Base-by-base conservation (phyloP, 1,140 invertebrate species). In the Lucilia cuprina region DNA sequence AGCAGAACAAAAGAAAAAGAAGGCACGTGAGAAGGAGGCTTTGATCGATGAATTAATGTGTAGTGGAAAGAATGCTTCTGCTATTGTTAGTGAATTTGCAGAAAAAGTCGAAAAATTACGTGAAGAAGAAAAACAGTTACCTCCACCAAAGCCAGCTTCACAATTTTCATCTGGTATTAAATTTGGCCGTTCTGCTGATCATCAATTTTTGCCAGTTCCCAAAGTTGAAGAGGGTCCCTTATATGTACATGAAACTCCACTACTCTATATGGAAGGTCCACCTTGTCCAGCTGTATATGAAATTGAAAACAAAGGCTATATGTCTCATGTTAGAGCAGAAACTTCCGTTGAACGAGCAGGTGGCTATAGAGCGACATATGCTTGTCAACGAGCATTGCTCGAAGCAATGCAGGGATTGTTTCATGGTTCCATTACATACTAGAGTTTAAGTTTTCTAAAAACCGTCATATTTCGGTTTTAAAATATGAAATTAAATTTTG, bases 31-130 rank as follows among this genome's bases (percentile, higher is more conserved):
- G 77, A 97, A 98, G 90, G 97, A 98, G 90, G 96, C 96, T 2
- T 92, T 99, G 0, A 98, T 99, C 86, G 97, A 99, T 92, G 97
- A 98, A 89, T 92, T 99, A 3, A 98, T 98, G 95, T 98, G 96
- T 91, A 97, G 97, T 10, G 96, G 97, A 86, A 94, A 94, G 30
- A 94, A 98, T 92, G 97, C 97, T 0, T 95, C 96, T 84, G 95
- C 96, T 86, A 99, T 99, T 86, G 92, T 99, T 1, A 95, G 95
- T 83, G 95, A 94, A 65, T 98, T 97, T 92, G 95, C 95, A 21
- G 94, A 95, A 86, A 93, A 92, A 60, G 93, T 92, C 47, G 93
- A 95, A 83, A 93, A 93, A 60, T 93, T 93, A 80, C 95, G 94
- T 84, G 94, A 95, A 86, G 94, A 96, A 86, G 94, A 96, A 85